Base-by-base conservation (phyloP, 1,140 invertebrate genomes). In the Bombus balteatus region DNA sequence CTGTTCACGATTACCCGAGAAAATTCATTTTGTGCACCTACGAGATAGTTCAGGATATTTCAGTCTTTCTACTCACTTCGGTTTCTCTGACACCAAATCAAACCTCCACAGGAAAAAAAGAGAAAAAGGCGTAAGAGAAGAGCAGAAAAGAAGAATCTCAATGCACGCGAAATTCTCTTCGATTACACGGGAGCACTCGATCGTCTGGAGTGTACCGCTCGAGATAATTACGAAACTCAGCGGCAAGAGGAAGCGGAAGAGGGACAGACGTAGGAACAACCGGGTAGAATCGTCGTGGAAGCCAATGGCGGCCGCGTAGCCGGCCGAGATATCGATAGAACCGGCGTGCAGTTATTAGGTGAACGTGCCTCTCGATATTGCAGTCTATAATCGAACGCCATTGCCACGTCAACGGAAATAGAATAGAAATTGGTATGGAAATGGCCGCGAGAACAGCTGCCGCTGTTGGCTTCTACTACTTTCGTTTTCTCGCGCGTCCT, bases 361-460 rank as follows among this genome's bases (percentile, higher is more conserved):
- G 92, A 93, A 93, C 92, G 92, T 94, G 93, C 92, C 89, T 92
- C 89, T 91, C 92, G 91, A 94, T 94, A 94, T 93, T 92, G 92
- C 92, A 93, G 91, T 92, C 92, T 92, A 93, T 94, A 94, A 94
- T 94, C 93, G 92, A 93, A 94, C 90, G 92, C 89, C 92, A 94
- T 93, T 91, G 92, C 92, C 92, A 88, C 91, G 92, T 92, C 91
- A 92, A 94, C 93, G 92, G 93, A 93, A 94, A 94, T 93, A 93
- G 93, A 94, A 94, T 94, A 93, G 93, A 93, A 93, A 94, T 93
- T 94, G 92, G 88, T 92, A 91, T 91, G 90, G 91, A 90, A 91
- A 90, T 91, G 90, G 83, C 78, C 74, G 89, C 70, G 84, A n/a
- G 72, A 85, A 78, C 74, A 77, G 59, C 83, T 71, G 70, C 72